Base-by-base conservation (phyloP, 2,888 invertebrate genomes). In the Tortrix viridana region DNA sequence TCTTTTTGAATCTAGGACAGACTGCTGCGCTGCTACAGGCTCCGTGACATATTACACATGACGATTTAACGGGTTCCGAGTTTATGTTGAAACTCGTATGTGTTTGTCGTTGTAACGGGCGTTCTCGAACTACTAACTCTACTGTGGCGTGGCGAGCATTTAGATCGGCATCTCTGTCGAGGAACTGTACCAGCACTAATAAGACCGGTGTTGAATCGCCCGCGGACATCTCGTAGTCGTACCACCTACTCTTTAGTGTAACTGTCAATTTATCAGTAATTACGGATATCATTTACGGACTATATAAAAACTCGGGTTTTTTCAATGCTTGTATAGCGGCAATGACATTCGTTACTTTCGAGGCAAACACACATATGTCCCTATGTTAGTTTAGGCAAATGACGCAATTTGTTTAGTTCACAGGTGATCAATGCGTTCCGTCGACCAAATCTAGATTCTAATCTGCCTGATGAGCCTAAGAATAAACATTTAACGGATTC, bases 401-500 rank as follows among this genome's bases (percentile, higher is more conserved):
- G 7, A n/a, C 44, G 22, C 7, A 59, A 12, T 12, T 49, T 49
- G 1, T 59, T 46, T n/a, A 59, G 1, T 26, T 59, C 52, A n/a
- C n/a, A 2, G 7, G 14, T 9, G 3, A 48, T 43, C 3, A 52
- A 18, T 2, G 49, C 20, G 16, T 59, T 32, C 1, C 52, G 32
- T 12, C 59, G 38, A 0, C 53, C 47, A 20, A 52, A 60, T 18
- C 52, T 16, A 5, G 16, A 12, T 20, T 60, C 60, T 16, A 60
- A 46, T 19, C 19, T 19, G 0, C 47, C 20, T 3, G 52, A 14
- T 14, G 22, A 7, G n/a, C 26, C 9, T 12, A 60, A 23, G 3
- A 60, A 18, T 5, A 60, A 23, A n/a, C 23, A 47, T 5, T 47
- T 22, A 3, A 53, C 53, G 4, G 60, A 47, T 48, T 60, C 60